Evolutionary conservation across 2,113 vertebrate species (phyloP).

Genomic region (Phocoena sinus): DNA sequence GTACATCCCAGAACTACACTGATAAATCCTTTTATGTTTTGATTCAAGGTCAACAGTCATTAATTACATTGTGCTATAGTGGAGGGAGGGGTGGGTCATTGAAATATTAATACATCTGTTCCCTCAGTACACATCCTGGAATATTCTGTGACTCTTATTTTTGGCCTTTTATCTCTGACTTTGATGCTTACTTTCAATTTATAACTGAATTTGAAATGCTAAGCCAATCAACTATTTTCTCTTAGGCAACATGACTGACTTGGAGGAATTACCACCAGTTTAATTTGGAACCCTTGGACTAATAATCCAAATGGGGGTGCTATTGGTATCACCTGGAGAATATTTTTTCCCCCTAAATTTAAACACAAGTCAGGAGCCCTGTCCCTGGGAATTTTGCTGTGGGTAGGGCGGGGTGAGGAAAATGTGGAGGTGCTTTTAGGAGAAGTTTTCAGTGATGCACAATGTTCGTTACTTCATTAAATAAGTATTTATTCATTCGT

Average conservation of each 20-base stretch:
- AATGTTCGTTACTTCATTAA: not conserved
- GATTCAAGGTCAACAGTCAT: not conserved
- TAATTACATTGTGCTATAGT: not conserved
- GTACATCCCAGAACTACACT: not conserved
- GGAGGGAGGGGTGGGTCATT: not conserved
- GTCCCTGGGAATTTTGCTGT: not conserved
- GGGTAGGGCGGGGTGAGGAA: not conserved
- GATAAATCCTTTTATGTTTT: not conserved
- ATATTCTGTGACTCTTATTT: not conserved
- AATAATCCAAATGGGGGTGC: not conserved
- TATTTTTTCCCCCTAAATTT: not conserved
- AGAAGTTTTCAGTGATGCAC: not conserved
- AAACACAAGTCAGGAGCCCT: not conserved
- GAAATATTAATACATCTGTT: not conserved
- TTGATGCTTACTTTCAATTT: not conserved
- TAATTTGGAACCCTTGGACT: conserved; percentile 3
- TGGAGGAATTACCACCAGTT: not conserved
- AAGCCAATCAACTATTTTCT: not conserved
- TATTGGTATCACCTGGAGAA: not conserved
- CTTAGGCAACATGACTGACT: not conserved
- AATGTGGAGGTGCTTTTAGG: not conserved
- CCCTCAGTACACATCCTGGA: not conserved
- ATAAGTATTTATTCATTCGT: not conserved
- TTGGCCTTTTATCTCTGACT: not conserved
- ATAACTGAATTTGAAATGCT: not conserved